A percentile compares a stretch with the other conserved stretches of the same genome.
Evolutionary conservation across 2,113 vertebrate species (phyloP).

Genomic region (Erythrocebus patas): DNA sequence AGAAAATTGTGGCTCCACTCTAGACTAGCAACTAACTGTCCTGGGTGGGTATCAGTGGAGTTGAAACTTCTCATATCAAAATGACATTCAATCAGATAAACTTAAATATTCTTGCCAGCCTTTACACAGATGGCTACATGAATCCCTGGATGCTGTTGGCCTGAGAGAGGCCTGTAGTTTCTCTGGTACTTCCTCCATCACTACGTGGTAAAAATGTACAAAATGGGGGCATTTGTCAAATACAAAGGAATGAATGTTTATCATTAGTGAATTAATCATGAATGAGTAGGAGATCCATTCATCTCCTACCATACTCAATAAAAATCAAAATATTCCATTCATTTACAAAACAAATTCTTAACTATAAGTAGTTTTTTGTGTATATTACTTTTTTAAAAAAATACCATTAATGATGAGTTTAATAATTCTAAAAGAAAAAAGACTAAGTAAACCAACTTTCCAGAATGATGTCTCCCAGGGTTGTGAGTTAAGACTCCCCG

Average conservation of each 20-base stretch:
- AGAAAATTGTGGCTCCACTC: not conserved
- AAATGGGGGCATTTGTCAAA: not conserved
- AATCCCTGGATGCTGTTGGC: not conserved
- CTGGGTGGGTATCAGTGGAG: not conserved
- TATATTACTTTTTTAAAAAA: not conserved
- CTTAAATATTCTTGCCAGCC: not conserved
- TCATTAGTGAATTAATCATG: not conserved
- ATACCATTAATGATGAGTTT: not conserved
- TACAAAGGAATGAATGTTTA: not conserved
- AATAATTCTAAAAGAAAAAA: slow-evolving; percentile 43
- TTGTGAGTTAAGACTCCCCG: not conserved
- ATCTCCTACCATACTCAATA: not conserved
- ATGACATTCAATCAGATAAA: not conserved
- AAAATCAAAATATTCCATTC: slow-evolving; percentile 44
- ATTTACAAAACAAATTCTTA: slow-evolving; percentile 31
- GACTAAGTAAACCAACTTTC: slow-evolving; percentile 13
- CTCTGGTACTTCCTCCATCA: not conserved
- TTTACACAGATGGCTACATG: not conserved
- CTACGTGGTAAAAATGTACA: not conserved
- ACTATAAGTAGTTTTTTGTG: not conserved
- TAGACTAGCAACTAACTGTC: not conserved
- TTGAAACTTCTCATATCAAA: not conserved
- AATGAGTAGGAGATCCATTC: not conserved
- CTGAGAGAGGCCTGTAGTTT: not conserved
- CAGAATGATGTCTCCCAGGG: not conserved